phyloP scores from a whole-genome alignment of 2,113 vertebrate genomes.

The Eonycteris spelaea region DNA sequence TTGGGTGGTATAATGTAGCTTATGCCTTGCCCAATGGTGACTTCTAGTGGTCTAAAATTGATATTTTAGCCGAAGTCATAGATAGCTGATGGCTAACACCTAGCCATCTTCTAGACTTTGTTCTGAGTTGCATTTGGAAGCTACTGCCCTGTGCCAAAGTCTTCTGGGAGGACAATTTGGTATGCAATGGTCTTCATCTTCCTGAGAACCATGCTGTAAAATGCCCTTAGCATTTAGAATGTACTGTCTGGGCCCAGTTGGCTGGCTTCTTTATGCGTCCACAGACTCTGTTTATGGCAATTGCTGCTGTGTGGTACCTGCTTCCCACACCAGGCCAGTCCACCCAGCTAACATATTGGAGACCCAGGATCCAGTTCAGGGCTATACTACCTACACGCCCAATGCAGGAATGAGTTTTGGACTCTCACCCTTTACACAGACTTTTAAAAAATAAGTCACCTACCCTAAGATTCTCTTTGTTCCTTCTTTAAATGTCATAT shows the following conservation, averaged over 20 bases:
- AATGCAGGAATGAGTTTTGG: neutral
- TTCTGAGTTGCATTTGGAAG: neutral
- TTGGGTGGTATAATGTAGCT: neutral
- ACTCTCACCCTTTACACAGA: neutral
- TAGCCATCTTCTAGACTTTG: neutral
- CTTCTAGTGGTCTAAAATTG: neutral
- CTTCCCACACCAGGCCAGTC: too few species aligned
- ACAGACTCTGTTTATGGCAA: neutral
- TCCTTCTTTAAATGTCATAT: neutral
- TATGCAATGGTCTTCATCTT: neutral
- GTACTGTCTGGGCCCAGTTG: accelerated
- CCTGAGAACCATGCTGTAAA: neutral
- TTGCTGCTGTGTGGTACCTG: neutral
- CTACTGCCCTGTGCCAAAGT: neutral
- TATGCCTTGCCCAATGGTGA: neutral
- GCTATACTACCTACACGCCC: neutral
- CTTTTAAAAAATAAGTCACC: neutral
- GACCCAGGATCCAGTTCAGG: neutral
- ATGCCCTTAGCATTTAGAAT: neutral
- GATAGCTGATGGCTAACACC: neutral
- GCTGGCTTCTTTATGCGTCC: neutral
- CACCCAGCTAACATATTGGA: neutral
- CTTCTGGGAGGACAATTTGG: neutral
- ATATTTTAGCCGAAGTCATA: neutral
- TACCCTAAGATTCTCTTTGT: neutral